A percentile compares a stretch with the other conserved stretches of the same genome.
Conservation (phyloP, 1,140 invertebrate species). For the Leguminivora glycinivorella region DNA sequence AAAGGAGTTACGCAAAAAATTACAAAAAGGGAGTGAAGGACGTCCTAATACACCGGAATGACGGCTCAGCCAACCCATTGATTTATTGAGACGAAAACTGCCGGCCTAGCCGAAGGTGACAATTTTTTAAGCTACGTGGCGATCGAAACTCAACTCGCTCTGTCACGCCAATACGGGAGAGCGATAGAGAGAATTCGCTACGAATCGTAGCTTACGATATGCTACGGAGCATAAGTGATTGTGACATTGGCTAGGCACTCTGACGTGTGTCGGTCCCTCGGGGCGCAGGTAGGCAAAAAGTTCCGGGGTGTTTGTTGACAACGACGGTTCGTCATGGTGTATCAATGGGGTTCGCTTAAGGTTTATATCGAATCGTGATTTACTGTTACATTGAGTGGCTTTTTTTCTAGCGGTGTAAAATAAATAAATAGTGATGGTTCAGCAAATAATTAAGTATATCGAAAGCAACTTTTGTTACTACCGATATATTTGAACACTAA, state of each 20-base stretch:
- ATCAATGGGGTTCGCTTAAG: conserved; percentile 14
- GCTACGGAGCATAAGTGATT: too few relatives aligned
- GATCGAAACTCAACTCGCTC: too few relatives aligned
- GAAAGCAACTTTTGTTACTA: background rate
- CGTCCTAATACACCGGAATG: conserved; percentile 39
- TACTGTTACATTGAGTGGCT: background rate
- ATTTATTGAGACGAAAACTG: conserved; percentile 60
- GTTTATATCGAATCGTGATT: background rate
- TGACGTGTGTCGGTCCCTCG: conserved; percentile 47
- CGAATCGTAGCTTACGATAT: too few relatives aligned
- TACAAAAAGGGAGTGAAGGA: conserved; percentile 36
- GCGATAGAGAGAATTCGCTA: too few relatives aligned
- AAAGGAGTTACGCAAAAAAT: conserved; percentile 36
- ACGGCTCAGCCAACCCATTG: conserved; percentile 42
- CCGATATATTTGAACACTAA: too few relatives aligned
- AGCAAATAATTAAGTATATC: background rate
- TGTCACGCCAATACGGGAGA: too few relatives aligned
- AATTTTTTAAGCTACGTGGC: too few relatives aligned
- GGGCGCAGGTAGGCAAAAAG: conserved; percentile 55
- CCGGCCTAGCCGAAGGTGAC: too few relatives aligned
- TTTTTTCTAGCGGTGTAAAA: background rate
- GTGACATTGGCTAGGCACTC: too few relatives aligned
- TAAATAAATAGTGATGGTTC: too few relatives aligned
- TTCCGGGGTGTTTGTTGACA: conserved; percentile 66
- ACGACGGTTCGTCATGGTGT: conserved; percentile 51